phyloP scores from a whole-genome alignment of 2,888 invertebrate genomes.

The Drosophila mercatorum region DNA sequence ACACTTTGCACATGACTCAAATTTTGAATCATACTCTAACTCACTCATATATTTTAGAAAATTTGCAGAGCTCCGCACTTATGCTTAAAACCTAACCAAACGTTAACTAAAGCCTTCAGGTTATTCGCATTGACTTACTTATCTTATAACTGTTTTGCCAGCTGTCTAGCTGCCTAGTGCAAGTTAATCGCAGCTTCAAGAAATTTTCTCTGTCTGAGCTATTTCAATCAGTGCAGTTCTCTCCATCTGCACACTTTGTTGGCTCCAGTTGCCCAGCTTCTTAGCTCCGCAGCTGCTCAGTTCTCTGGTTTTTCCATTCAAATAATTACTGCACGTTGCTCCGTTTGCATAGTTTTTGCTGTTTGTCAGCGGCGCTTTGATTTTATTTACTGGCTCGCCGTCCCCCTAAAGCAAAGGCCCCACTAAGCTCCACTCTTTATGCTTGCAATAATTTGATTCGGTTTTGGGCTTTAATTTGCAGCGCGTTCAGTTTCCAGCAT shows the following conservation, averaged over 20 bases:
- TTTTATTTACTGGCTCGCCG: constrained; percentile 42
- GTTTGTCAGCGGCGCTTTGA: constrained; percentile 54
- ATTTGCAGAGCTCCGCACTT: background rate
- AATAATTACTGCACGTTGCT: constrained; percentile 42
- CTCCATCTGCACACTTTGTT: background rate
- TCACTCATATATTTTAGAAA: background rate
- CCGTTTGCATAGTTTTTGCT: constrained; percentile 27
- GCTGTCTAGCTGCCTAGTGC: background rate
- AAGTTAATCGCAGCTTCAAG: background rate
- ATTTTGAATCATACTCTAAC: too few relatives aligned
- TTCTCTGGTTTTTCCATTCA: constrained; percentile 13
- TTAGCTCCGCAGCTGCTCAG: background rate
- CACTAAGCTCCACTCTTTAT: background rate
- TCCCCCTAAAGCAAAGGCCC: background rate
- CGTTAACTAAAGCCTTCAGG: background rate
- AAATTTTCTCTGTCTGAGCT: too few relatives aligned
- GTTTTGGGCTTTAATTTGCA: constrained; percentile 21
- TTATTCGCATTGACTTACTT: background rate
- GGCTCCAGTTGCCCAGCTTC: constrained; percentile 1
- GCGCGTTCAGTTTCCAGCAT: constrained; percentile 20
- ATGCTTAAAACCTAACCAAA: too few relatives aligned
- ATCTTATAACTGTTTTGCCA: background rate
- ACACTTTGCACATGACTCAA: too few relatives aligned
- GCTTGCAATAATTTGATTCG: constrained; percentile 32
- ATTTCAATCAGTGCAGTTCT: background rate